Percentiles rank a stretch among this genome's conserved stretches.
These are phyloP conservation scores for Thunnus maccoyii DNA, from an alignment of 2,113 vertebrate genomes.

Conservation along the genomic window DNA sequence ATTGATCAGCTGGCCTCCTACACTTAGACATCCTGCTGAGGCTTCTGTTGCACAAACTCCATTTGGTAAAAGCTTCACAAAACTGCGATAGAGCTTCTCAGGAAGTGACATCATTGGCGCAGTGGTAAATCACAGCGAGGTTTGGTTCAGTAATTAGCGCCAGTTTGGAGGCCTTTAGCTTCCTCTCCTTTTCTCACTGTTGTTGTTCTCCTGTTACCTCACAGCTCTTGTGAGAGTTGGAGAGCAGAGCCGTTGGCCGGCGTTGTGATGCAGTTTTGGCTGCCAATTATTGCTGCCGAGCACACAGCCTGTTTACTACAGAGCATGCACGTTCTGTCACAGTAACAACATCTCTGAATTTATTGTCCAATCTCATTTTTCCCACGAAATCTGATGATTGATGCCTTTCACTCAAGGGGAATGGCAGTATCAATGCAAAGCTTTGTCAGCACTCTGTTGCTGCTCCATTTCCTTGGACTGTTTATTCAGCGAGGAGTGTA, in stretches of 20 bases:
- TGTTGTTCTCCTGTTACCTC: constrained; percentile 7
- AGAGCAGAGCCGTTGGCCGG: constrained; percentile 2
- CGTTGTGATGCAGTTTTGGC: constrained; percentile 48
- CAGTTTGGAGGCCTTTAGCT: constrained; percentile 43
- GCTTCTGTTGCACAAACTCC: constrained; percentile 22
- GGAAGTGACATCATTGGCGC: constrained; percentile 70
- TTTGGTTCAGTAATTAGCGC: constrained; percentile 38
- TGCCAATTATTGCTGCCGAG: constrained; percentile 28
- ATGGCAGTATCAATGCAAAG: constrained; percentile 41
- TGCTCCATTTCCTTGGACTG: constrained; percentile 58
- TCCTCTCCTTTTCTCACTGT: constrained; percentile 16
- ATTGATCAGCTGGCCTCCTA: constrained; percentile 47
- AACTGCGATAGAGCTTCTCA: constrained; percentile 35
- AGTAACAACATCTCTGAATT: neutral
- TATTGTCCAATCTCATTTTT: neutral
- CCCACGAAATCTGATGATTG: constrained; percentile 24
- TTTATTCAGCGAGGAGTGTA: constrained; percentile 66
- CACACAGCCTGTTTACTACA: constrained; percentile 26
- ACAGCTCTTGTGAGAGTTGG: constrained; percentile 34
- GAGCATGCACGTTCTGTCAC: neutral
- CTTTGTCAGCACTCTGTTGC: constrained; percentile 48
- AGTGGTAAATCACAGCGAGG: constrained; percentile 53
- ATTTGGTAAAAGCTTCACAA: constrained; percentile 24
- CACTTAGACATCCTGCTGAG: constrained; percentile 8
- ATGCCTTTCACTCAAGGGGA: constrained; percentile 33